A percentile compares a stretch with the other conserved stretches of the same genome.
Conservation (phyloP, 2,797 vertebrate genomes). For the Sebastes minor region DNA sequence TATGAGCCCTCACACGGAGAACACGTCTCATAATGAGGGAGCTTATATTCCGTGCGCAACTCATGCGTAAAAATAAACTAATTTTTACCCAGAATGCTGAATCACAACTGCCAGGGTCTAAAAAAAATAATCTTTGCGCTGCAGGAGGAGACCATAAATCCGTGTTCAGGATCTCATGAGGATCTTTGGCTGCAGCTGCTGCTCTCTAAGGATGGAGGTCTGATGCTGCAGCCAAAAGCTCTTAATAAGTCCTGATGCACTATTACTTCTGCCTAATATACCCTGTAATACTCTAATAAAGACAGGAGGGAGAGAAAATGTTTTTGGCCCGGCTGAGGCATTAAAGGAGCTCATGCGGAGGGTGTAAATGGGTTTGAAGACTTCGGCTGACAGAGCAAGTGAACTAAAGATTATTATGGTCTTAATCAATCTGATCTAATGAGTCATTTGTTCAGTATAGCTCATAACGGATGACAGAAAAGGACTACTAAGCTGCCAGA, state of each 20-base stretch:
- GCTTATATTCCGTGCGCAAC: neutral
- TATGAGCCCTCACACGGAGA: conserved; percentile 46
- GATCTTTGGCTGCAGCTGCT: conserved; percentile 48
- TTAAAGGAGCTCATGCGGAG: neutral
- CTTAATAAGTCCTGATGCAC: neutral
- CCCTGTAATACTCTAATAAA: conserved; percentile 19
- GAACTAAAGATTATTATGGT: conserved; percentile 10
- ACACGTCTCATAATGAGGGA: neutral
- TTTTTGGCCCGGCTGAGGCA: conserved; percentile 8
- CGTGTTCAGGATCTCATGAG: neutral
- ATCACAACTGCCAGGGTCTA: conserved; percentile 3
- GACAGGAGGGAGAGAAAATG: neutral
- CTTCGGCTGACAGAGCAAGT: conserved; percentile 21
- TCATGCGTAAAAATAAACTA: neutral
- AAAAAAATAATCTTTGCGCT: neutral
- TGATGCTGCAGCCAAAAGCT: conserved; percentile 31
- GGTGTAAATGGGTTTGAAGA: conserved; percentile 9
- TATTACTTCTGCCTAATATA: conserved; percentile 2
- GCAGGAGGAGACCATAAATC: conserved; percentile 13
- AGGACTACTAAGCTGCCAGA: neutral
- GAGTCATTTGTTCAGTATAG: conserved; percentile 22
- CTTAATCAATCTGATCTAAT: conserved; percentile 30
- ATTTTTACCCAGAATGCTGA: conserved; percentile 4
- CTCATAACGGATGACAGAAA: neutral
- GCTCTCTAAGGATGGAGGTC: conserved; percentile 25